These are phyloP conservation scores for Enteromius afrohamiltoni DNA, from an alignment of 2,797 vertebrate genomes.

Conservation along the genomic window DNA sequence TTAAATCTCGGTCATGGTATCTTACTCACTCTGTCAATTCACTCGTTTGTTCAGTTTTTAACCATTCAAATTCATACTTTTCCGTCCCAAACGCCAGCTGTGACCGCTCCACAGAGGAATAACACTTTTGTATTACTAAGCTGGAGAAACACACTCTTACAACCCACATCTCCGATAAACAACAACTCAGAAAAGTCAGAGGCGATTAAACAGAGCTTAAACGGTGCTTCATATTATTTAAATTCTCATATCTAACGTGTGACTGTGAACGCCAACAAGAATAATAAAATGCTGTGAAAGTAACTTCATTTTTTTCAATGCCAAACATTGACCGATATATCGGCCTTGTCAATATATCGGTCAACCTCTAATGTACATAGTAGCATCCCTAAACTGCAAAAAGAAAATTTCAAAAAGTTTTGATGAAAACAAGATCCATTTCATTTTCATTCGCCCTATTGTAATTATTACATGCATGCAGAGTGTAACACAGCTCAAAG, in stretches of 20 bases:
- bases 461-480: too few relatives aligned
- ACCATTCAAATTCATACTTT: neutral
- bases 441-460: neutral
- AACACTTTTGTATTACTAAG: neutral
- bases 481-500: too few relatives aligned
- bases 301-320: neutral
- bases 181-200: neutral
- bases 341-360: neutral
- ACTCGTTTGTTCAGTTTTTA: neutral
- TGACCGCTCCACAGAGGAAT: neutral
- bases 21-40: neutral
- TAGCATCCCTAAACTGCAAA: neutral
- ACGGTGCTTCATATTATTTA: neutral
- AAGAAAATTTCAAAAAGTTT: neutral
- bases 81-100: neutral
- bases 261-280: neutral
- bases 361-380: neutral
- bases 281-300: neutral
- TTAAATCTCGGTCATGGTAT: neutral
- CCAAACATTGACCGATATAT: neutral
- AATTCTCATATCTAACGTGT: neutral
- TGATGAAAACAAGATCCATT: neutral
- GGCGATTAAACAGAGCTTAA: neutral
- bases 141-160: neutral
- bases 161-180: neutral